A percentile compares a stretch with the other conserved stretches of the same genome.
phyloP scores from a whole-genome alignment of 2,888 invertebrate species.

The Galeopsomyia nigrocyanea region DNA sequence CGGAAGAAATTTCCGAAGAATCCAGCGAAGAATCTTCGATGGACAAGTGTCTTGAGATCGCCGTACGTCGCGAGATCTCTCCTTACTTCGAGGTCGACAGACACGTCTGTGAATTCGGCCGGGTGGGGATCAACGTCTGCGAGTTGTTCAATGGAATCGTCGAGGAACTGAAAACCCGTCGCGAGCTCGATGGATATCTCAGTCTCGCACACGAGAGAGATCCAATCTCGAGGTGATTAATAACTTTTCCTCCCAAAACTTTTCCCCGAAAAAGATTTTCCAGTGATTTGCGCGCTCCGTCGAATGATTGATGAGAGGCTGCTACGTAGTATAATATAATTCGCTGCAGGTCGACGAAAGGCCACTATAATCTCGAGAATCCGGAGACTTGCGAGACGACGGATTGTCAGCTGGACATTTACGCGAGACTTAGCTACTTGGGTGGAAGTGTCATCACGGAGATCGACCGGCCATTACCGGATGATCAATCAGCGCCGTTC shows the following conservation, averaged over 20 bases:
- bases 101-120: conserved; percentile 53
- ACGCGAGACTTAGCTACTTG: conserved; percentile 59
- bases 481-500: conserved; percentile 47
- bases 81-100: conserved; percentile 57
- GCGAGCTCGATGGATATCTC: conserved; percentile 53
- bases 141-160: conserved; percentile 59
- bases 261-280: conserved; percentile 4
- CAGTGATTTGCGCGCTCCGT: conserved; percentile 1
- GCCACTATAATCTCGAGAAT: conserved; percentile 16
- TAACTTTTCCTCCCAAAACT: background rate
- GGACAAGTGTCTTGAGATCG: background rate
- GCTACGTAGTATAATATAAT: background rate
- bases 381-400: conserved; percentile 24
- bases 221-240: conserved; percentile 58
- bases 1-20: background rate
- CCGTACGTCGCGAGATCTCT: conserved; percentile 48
- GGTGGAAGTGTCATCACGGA: conserved; percentile 61
- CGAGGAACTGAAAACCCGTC: conserved; percentile 55
- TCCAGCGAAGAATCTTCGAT: no score
- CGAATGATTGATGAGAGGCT: conserved; percentile 4
- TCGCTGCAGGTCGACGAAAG: conserved; percentile 56
- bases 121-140: conserved; percentile 53
- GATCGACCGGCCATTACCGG: conserved; percentile 49
- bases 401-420: conserved; percentile 53
- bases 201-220: conserved; percentile 53